Evolutionary conservation across 2,888 invertebrate genomes (phyloP), one percentile per base, ranked within the genome.

Genomic region (Drosophila borborema): DNA sequence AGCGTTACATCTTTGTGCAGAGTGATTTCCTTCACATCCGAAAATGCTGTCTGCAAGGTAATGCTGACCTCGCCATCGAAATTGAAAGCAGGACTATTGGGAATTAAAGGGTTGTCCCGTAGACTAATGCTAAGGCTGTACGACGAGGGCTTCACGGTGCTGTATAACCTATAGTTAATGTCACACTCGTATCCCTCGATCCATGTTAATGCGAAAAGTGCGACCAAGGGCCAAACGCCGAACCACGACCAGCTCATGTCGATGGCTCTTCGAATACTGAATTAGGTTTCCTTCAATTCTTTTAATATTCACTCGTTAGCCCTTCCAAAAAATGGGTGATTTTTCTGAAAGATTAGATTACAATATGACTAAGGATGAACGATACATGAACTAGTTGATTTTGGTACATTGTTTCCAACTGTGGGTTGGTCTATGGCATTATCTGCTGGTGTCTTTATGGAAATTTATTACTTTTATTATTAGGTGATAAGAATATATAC

Each of bases 101-200:
- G 79, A 10, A 1, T 12, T 3, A 55, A 12, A 7, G 6, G 7
- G 67, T 89, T 85, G 16, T 76, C 73, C 1, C 64, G 62, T 3
- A 85, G 94, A 1, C 92, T 93, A 3, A 96, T 86, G 1, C 92
- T 80, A 0, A 95, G 92, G 55, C 93, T 92, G 74, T 96, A 96
- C 2, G 89, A 90, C 0, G 78, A 84, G 0, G 96, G 96, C 16
- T 80, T 59, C 0, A 95, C 93, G 3, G 93, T 92, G 0, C 88
- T 92, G 1, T 65, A 73, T 31, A 92, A 74, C 20, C 92, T 91
- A 66, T 91, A 91, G 28, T 86, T 73, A 36, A 54, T 51, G 3
- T 40, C 31, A 23, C 68, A 55, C 23, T 64, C 43, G 31, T 18
- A 67, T 14, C 41, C 31, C 28, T 72, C 53, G 34, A 77, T 31